phyloP scores from a whole-genome alignment of 2,888 invertebrate species.

The Epinotia nisella region DNA sequence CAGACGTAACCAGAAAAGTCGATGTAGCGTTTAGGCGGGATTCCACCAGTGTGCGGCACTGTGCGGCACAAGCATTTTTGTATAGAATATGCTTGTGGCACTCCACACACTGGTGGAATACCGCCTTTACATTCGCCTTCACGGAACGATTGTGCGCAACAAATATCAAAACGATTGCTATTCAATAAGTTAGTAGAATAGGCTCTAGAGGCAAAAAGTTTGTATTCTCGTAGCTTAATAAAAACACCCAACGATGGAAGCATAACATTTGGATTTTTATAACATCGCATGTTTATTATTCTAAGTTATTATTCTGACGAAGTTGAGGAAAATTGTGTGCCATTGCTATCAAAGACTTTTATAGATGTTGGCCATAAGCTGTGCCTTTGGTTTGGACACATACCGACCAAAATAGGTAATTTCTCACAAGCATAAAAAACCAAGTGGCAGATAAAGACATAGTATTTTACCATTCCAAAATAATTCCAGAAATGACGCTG shows the following conservation, averaged over 20 bases:
- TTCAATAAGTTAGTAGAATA: neutral
- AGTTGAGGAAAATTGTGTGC: neutral
- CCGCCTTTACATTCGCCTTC: too few relatives aligned
- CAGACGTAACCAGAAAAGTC: too few relatives aligned
- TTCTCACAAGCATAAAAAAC: too few relatives aligned
- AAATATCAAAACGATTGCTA: neutral
- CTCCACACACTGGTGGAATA: too few relatives aligned
- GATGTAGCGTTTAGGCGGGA: too few relatives aligned
- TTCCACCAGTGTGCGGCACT: too few relatives aligned
- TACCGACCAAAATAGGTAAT: too few relatives aligned
- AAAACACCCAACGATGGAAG: constrained; percentile 36
- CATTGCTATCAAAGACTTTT: neutral
- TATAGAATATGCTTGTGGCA: too few relatives aligned
- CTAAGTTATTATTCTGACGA: neutral
- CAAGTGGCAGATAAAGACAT: too few relatives aligned
- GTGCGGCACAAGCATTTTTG: too few relatives aligned
- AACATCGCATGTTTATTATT: constrained; percentile 2
- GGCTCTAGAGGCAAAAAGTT: constrained; percentile 25
- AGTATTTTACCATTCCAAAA: too few relatives aligned
- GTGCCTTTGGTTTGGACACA: neutral
- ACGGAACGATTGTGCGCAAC: neutral
- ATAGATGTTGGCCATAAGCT: neutral
- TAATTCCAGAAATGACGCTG: too few relatives aligned
- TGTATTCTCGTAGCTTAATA: constrained; percentile 35
- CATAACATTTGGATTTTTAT: constrained; percentile 8